A percentile compares a stretch with the other conserved stretches of the same genome.
phyloP scores from a whole-genome alignment of 2,888 invertebrate species.

The Neoaliturus tenellus region DNA sequence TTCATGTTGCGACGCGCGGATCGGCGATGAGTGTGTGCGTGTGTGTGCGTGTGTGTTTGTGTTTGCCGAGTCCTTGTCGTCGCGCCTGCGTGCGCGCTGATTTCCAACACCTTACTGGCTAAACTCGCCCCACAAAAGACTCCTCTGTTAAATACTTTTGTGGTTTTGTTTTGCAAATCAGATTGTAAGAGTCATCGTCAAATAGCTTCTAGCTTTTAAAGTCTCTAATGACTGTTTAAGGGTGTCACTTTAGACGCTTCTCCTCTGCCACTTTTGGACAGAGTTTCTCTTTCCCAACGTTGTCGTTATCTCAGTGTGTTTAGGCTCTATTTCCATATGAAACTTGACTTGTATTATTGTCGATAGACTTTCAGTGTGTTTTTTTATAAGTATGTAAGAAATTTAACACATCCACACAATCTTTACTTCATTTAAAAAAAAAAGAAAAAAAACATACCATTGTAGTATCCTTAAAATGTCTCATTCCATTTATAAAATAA shows the following conservation, averaged over 20 bases:
- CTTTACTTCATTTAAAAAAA: too few species aligned
- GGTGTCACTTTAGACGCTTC: background rate
- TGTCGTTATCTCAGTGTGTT: background rate
- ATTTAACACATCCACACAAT: too few species aligned
- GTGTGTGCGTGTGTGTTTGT: background rate
- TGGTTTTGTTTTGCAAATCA: slow-evolving; percentile 40
- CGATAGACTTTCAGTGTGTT: too few species aligned
- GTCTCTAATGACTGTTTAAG: slow-evolving; percentile 33
- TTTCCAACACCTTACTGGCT: background rate
- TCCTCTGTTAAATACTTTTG: background rate
- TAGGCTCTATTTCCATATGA: too few species aligned
- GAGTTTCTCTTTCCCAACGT: background rate
- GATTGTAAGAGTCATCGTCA: slow-evolving; percentile 15
- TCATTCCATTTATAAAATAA: too few species aligned
- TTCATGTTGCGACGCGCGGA: slow-evolving; percentile 49
- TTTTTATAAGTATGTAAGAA: too few species aligned
- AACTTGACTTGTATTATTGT: too few species aligned
- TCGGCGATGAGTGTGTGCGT: background rate
- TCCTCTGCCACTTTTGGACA: background rate
- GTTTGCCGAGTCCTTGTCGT: background rate
- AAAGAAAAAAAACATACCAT: too few species aligned
- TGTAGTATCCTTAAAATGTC: too few species aligned
- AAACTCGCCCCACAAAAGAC: background rate
- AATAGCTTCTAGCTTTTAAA: slow-evolving; percentile 10
- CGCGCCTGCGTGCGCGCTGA: background rate